Conservation (phyloP, 2,888 invertebrate genomes). For the Orthosia incerta region DNA sequence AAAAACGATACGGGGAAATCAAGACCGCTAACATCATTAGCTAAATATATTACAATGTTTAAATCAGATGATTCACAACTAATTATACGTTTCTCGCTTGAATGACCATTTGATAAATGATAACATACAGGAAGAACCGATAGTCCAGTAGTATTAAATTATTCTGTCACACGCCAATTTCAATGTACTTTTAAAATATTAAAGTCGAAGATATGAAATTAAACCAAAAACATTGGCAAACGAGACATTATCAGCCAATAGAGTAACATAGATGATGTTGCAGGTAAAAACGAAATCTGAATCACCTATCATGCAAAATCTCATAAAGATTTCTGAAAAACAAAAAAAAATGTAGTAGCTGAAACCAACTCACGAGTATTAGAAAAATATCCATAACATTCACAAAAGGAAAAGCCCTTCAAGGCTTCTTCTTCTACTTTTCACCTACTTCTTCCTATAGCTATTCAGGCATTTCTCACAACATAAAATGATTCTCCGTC, state of each 20-base stretch:
- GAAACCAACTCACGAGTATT: not conserved
- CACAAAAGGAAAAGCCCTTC: not conserved
- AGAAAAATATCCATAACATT: not conserved
- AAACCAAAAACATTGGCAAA: not conserved
- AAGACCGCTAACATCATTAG: conserved; percentile 1
- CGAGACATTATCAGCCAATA: not conserved
- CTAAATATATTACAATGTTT: conserved; percentile 46
- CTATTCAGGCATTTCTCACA: not conserved
- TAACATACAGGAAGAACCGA: conserved; percentile 77
- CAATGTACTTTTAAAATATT: conserved; percentile 17
- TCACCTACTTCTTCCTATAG: too few relatives aligned
- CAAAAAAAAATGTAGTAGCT: not conserved
- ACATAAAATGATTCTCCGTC: not conserved
- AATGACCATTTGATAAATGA: conserved; percentile 63
- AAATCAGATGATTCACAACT: conserved; percentile 61
- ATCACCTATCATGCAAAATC: not conserved
- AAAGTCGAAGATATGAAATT: conserved; percentile 4
- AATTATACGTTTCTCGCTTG: conserved; percentile 64
- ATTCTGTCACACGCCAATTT: conserved; percentile 64
- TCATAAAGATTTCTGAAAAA: not conserved
- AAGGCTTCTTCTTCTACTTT: too few relatives aligned
- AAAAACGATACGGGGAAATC: not conserved
- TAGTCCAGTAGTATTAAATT: conserved; percentile 55
- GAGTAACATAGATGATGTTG: not conserved
- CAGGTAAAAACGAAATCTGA: not conserved